Base-by-base conservation (phyloP, 92 coral and sea anemone species). In the Palythoa grandiflora region DNA sequence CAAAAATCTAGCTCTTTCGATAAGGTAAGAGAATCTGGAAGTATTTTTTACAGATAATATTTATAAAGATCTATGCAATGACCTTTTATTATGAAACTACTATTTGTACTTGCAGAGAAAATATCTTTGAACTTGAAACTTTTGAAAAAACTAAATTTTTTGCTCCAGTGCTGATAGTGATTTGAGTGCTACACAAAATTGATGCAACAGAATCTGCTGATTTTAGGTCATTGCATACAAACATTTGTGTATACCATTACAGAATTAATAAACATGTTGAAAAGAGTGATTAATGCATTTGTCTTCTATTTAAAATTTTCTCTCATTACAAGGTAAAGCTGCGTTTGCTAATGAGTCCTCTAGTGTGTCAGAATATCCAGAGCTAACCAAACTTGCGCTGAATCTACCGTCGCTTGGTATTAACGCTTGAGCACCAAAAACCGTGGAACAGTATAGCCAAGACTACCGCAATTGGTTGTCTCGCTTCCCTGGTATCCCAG, bases 401-500 rank as follows among this genome's bases (percentile, higher is more conserved):
- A 21, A 68, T 37, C 73, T 28, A 37, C 73, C 73, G 17, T 21
- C 73, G 16, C 73, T 28, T 68, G 73, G 39, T 9, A 28, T 68
- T 28, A 68, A 68, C 44, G 38, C 73, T 68, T 9, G 73, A 21
- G 73, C 44, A 68, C 73, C 73, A 28, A 28, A 37, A 8, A 68
- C 73, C 44, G 73, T 68, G 44, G 73, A 68, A 28, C 73, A 68
- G 44, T 68, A 68, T 68, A 68, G 73, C 73, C 44, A 28, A 10
- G 73, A 68, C 39, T 68, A 35, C 8, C 44, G 73, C 44, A 10
- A 68, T 28, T 68, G 73, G 73, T 37, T 68, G 73, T 28, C 73
- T 28, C 73, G 73, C 15, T 68, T 28, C 44, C 74, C 74, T 70
- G 74, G 74, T 14, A 70, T 70, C 74, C 74, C 47, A 28, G 74